Evolutionary conservation across 2,888 invertebrate genomes (phyloP), one percentile per base, ranked within the genome.

Genomic region (Tricholauxania praeusta): DNA sequence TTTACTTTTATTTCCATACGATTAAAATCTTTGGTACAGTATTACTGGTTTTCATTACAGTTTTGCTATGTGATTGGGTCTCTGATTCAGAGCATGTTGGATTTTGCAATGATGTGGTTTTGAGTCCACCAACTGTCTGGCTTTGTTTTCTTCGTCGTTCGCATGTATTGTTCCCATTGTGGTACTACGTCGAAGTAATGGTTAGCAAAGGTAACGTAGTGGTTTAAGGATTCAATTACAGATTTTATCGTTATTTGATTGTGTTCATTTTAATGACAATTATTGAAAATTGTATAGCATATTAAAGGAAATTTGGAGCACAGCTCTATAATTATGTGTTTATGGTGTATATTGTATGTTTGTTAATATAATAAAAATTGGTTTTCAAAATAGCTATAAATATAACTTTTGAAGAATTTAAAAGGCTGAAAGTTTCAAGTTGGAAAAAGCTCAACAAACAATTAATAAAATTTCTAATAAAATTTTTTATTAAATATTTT

Each of bases 181-280:
- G 39, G 39, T 39, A 28, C 28, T 51, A 15, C 51, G 51, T n/a
- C 10, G 53, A 53, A 51, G 51, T 14, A 15, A 51, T 15, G 51
- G 53, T 17, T 53, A 53, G 17, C 15, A 53, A 17, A n/a, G 59
- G 32, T 60, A 32, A 60, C 15, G 55, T 22, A 15, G 15, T 12
- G 4, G 60, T 28, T 15, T 39, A 62, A 39, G 47, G 39, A 62
- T 62, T 32, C 39, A 62, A 62, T 62, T 47, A 62, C 62, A 62
- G 62, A 62, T 62, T 62, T 62, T 62, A 62, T 62, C 62, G 62
- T 17, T 17, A 17, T 62, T 62, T 62, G 32, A 62, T 62, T 32
- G 47, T n/a, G 62, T 39, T 47, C 39, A 39, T 15, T 39, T n/a
- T 62, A 62, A 28, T 15, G 62, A 39, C 62, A 62, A 62, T 62